Evolutionary conservation across 35 echinoderm and acorn worm species (phyloP).

Genomic region (Holothuria glaberrima): DNA sequence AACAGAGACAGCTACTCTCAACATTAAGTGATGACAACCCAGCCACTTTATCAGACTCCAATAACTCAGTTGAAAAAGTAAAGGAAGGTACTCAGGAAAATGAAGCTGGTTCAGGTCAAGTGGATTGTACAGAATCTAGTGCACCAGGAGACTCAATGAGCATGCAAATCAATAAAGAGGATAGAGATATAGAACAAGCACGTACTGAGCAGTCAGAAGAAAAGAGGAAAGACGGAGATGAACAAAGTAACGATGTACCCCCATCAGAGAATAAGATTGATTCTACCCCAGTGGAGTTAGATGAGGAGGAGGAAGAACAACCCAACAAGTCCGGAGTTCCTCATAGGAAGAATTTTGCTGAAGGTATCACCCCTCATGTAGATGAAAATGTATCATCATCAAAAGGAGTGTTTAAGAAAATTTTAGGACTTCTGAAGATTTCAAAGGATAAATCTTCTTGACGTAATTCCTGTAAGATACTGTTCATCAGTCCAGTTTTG

Average conservation of each 20-base stretch:
- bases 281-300: not conserved
- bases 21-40: slow-evolving; percentile 56
- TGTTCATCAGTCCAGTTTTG: no score
- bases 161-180: not conserved
- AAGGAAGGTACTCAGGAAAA: not conserved
- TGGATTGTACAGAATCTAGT: not conserved
- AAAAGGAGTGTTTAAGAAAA: slow-evolving; percentile 65
- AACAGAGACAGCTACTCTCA: slow-evolving; percentile 39
- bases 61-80: not conserved
- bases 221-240: not conserved
- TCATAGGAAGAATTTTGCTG: slow-evolving; percentile 65
- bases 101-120: not conserved
- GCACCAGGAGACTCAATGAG: not conserved
- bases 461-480: not conserved
- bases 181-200: not conserved
- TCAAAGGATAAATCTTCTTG: slow-evolving; percentile 7
- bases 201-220: not conserved
- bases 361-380: slow-evolving; percentile 74
- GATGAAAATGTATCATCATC: slow-evolving; percentile 66
- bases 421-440: slow-evolving; percentile 69
- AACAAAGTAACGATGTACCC: no score
- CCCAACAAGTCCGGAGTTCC: slow-evolving; percentile 80
- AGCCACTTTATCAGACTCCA: not conserved
- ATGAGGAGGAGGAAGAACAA: not conserved
- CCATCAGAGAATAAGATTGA: slow-evolving; percentile 16